phyloP scores from a whole-genome alignment of 2,797 vertebrate genomes.

The Microhierax caerulescens region DNA sequence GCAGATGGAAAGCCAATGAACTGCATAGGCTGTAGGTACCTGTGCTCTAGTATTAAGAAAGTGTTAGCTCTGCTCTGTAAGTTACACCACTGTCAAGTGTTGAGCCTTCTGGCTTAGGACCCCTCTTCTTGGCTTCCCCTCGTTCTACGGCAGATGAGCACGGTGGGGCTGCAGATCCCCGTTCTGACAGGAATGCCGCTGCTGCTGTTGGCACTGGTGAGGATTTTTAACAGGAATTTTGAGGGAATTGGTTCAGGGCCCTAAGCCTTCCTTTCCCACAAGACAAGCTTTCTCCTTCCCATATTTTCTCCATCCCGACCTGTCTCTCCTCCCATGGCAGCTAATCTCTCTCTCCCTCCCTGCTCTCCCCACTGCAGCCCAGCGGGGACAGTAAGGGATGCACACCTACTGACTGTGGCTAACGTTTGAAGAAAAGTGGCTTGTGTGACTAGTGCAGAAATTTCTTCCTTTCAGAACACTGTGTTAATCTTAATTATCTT shows the following conservation, averaged over 20 bases:
- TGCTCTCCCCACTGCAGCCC: neutral
- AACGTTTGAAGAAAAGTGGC: neutral
- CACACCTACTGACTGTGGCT: neutral
- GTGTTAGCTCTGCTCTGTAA: neutral
- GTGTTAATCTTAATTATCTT: neutral
- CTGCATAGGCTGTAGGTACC: neutral
- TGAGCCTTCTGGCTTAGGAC: neutral
- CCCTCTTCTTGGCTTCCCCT: neutral
- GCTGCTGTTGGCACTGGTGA: neutral
- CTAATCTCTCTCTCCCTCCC: neutral
- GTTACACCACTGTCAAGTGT: neutral
- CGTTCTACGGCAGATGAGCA: neutral
- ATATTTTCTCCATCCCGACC: neutral
- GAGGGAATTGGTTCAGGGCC: neutral
- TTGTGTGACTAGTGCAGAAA: neutral
- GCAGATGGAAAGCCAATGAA: neutral
- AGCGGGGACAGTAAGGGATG: accelerated
- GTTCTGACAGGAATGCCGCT: neutral
- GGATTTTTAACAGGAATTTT: neutral
- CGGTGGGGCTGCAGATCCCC: neutral
- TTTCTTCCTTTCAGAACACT: neutral
- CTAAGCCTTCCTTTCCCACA: neutral
- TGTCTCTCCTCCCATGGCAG: neutral
- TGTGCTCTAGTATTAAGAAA: neutral
- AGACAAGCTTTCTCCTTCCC: neutral